Evolutionary conservation across 2,113 vertebrate species (phyloP), one percentile per base, ranked within the genome.

Genomic region (Mugil cephalus): DNA sequence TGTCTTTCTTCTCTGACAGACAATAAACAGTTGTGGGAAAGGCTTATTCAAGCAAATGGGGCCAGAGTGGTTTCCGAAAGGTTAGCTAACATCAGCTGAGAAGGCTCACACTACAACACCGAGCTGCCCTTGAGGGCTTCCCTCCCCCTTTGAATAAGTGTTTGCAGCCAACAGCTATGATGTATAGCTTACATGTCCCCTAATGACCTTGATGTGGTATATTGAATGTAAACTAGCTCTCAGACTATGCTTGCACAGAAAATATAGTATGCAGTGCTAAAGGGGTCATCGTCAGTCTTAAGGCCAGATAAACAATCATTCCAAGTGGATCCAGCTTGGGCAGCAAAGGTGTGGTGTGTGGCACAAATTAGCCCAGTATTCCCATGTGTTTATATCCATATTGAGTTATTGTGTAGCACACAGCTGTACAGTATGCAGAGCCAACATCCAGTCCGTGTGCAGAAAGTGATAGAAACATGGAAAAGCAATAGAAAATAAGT

Each of bases 171-270:
- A 14, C 54, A 47, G 42, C 79, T 65, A 62, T 94, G 92, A 94
- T 92, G 59, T 87, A 91, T 89, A 79, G 86, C 36, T 63, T 83
- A 89, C 87, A 88, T 50, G 56, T 89, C 79, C 77, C 89, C 88
- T 80, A 60, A 82, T 82, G 66, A 84, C 89, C 91, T 87, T 82
- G 79, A 71, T 50, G 79, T 62, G 66, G 69, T 68, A 77, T 78
- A 81, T 77, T 87, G 81, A 87, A 87, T 91, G 79, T 88, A 89
- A 91, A 93, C 84, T 78, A 80, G 89, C 79, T 87, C 85, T 79
- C 61, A 58, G 66, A 60, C 47, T 73, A 78, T 86, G 78, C 89
- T 86, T 86, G 66, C 65, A 14, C 74, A 70, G 67, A 70, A 63
- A 79, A 62, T 40, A 55, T 42, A 47, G 71, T 69, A 34, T 38